phyloP scores from a whole-genome alignment of 2,113 vertebrate species.

The Megalops atlanticus region DNA sequence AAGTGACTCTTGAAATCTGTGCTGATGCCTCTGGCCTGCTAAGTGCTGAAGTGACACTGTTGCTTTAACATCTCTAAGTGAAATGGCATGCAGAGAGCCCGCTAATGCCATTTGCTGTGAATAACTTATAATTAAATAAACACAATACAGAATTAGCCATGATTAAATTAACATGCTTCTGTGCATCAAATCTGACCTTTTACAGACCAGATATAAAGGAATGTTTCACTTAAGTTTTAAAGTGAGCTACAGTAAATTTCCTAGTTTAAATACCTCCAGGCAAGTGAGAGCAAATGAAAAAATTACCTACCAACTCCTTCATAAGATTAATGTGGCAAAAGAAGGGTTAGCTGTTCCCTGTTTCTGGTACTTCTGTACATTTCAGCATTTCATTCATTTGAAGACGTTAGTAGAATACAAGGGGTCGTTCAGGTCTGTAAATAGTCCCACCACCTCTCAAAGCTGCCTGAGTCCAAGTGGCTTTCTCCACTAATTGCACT shows the following conservation, averaged over 20 bases:
- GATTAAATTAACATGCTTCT: conserved; percentile 9
- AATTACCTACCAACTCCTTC: background rate
- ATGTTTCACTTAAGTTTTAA: background rate
- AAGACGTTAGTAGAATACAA: background rate
- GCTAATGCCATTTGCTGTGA: background rate
- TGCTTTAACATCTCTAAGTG: background rate
- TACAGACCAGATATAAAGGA: background rate
- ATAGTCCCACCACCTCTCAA: background rate
- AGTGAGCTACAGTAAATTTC: background rate
- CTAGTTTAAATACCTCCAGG: background rate
- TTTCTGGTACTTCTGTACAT: background rate
- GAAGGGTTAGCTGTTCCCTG: background rate
- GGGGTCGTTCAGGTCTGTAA: background rate
- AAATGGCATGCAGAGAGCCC: background rate
- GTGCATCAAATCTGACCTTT: background rate
- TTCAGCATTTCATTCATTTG: background rate
- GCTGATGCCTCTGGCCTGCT: background rate
- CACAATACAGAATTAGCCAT: background rate
- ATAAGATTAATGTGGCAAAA: background rate
- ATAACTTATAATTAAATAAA: background rate
- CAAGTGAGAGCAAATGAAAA: background rate
- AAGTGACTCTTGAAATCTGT: background rate
- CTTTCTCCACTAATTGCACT: no score
- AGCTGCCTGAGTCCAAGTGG: background rate
- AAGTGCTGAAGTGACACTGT: background rate